phyloP scores from a whole-genome alignment of 2,797 vertebrate genomes.

The Danio albolineatus region DNA sequence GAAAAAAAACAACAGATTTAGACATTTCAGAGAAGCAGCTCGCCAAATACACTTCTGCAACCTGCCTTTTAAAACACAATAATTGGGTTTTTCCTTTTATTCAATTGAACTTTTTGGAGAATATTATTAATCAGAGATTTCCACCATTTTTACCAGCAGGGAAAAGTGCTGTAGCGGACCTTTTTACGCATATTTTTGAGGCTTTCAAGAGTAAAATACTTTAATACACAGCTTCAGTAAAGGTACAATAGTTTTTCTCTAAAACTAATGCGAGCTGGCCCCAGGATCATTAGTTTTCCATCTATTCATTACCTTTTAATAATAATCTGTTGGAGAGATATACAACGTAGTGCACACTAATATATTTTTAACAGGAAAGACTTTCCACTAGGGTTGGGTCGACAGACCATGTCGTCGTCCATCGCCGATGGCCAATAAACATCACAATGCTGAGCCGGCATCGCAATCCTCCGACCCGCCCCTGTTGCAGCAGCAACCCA shows the following conservation, averaged over 20 bases:
- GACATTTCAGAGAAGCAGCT: neutral
- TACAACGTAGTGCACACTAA: neutral
- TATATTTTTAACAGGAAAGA: no score
- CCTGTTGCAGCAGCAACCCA: no score
- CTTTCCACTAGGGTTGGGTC: no score
- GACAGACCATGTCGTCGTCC: no score
- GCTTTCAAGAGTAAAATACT: neutral
- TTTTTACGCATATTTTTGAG: neutral
- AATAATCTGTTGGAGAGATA: neutral
- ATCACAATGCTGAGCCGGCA: no score
- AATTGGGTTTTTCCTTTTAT: neutral
- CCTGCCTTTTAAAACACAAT: neutral
- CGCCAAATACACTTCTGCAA: neutral
- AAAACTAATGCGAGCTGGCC: neutral
- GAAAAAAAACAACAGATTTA: neutral
- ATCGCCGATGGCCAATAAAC: no score
- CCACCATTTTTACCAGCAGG: neutral
- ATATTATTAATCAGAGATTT: neutral
- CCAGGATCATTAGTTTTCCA: neutral
- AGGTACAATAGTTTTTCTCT: neutral
- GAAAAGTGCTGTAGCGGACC: neutral
- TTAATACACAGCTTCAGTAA: neutral
- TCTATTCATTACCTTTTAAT: neutral
- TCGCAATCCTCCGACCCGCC: no score
- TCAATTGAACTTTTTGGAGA: neutral